Evolutionary conservation across 2,797 vertebrate species (phyloP), one percentile per base, ranked within the genome.

Genomic region (Astyanax mexicanus): DNA sequence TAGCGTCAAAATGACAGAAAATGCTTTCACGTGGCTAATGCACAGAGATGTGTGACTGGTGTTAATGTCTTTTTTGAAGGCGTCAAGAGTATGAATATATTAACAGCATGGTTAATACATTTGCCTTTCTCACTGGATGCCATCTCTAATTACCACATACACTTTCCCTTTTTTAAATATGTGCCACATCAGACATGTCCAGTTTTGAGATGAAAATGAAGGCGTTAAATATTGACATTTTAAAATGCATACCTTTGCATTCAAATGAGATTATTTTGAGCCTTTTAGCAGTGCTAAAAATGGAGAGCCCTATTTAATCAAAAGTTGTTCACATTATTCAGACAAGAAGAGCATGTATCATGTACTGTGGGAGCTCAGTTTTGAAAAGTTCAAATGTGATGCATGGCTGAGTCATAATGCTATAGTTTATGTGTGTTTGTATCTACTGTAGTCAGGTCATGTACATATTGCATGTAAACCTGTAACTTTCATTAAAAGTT

Each of bases 21-120:
- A 69, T 44, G 49, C 78, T 77, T 79, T 82, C 72, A 79, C 74
- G 74, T 69, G 47, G 25, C 72, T 81, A 82, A 85, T 75, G 57
- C 58, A 66, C 19, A 64, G 21, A 74, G 51, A 69, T 79, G 57
- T 76, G 69, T 55, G 72, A 66, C 65, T 84, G 72, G 69, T 68
- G 69, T 78, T 81, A 72, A 79, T 64, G 69, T 71, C 37, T 74
- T 67, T 71, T 69, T 62, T 71, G 60, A 72, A 67, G 68, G 67
- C 58, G 70, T 69, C 68, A 72, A 69, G 70, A 69, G 77, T 69
- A 67, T 70, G 60, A 75, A 80, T 70, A 49, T 21, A 25, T 70
- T 64, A 75, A 35, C 38, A 29, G 55, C 45, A 45, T 15, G 21
- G 44, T 69, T 77, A 69, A 70, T 77, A 65, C 72, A 69, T 73